Conservation (phyloP, 2,888 invertebrate species). For the Andrena marginata region DNA sequence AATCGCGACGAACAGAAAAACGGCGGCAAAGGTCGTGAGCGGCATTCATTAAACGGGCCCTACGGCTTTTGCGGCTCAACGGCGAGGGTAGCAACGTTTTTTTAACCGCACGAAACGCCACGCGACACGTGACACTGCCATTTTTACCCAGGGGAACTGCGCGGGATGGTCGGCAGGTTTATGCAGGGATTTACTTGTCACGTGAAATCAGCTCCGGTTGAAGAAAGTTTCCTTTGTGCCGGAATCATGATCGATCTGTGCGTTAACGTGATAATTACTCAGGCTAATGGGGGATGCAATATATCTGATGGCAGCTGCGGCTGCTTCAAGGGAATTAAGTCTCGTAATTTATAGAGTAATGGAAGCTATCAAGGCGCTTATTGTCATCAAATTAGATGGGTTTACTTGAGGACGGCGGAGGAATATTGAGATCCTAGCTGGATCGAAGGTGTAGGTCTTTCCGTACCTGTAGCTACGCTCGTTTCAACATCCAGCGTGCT, state of each 20-base stretch:
- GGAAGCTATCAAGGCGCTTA: conserved; percentile 4
- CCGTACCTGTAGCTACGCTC: neutral
- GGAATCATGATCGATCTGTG: neutral
- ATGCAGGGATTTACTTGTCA: neutral
- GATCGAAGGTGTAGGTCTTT: neutral
- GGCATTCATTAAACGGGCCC: conserved; percentile 38
- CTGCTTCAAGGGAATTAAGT: neutral
- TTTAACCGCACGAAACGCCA: neutral
- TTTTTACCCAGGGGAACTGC: neutral
- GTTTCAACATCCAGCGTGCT: neutral
- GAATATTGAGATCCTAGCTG: neutral
- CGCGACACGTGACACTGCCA: conserved; percentile 6
- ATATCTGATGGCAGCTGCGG: neutral
- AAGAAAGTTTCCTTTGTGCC: too few species aligned
- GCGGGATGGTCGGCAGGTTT: conserved; percentile 3
- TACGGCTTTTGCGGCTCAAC: conserved; percentile 17
- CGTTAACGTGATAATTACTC: conserved; percentile 12
- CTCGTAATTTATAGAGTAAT: conserved; percentile 1
- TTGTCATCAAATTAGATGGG: neutral
- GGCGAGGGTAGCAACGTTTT: conserved; percentile 11
- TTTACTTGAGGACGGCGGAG: neutral
- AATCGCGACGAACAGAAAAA: conserved; percentile 60
- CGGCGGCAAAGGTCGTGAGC: conserved; percentile 54
- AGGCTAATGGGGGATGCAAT: neutral
- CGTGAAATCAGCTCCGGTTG: neutral